Evolutionary conservation across 2,888 invertebrate species (phyloP), one percentile per base, ranked within the genome.

Genomic region (Mimachlamys varia): DNA sequence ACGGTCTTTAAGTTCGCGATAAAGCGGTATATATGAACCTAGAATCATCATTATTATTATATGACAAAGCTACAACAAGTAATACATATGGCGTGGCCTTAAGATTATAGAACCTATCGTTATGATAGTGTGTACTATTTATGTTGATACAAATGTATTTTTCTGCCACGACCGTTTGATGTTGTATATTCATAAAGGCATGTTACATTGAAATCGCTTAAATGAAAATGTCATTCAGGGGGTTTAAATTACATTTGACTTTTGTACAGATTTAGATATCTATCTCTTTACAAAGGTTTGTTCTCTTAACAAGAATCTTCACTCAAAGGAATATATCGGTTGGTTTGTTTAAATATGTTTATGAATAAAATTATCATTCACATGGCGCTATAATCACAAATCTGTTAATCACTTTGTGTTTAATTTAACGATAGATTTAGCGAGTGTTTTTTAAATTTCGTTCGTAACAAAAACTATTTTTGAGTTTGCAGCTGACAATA

Each of bases 61-160:
- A n/a, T n/a, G n/a, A 44, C 44, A 44, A 7, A 44, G 3, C 44
- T 44, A 44, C 1, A 58, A 58, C 58, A 58, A 58, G n/a, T 58
- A 58, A 58, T 58, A n/a, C 0, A 1, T 27, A 33, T 76, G 19
- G 76, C 33, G 19, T 76, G 27, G 76, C 76, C 33, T 33, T 33
- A 12, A 22, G 22, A 15, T 33, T 33, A n/a, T 27, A 76, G 1
- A 33, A 27, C 76, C 4, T 76, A 76, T 10, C 76, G 33, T 76
- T 76, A 33, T 76, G 76, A 76, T 76, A 27, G 33, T 76, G 22
- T 33, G 13, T 13, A 33, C 27, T 76, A 10, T n/a, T 4, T 33
- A 76, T 76, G 76, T 76, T 76, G 76, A 76, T 76, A n/a, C n/a
- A n/a, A n/a, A n/a, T n/a, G n/a, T n/a, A 13, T 76, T 33, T 76